Evolutionary conservation across 2,888 invertebrate species (phyloP).

Genomic region (Sesia apiformis): DNA sequence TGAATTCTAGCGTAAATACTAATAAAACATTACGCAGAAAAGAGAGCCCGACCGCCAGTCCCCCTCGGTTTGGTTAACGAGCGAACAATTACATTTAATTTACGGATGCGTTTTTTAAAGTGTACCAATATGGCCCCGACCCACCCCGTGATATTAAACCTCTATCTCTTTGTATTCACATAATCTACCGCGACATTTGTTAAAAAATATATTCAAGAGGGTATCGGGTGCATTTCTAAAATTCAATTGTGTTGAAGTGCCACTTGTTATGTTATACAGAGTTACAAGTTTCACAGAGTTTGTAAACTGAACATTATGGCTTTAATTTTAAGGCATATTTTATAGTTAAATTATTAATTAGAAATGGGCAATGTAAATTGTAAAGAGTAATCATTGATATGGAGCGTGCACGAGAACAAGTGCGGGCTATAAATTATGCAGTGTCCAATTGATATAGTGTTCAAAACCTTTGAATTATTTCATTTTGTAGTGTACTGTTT

Average conservation of each 20-base stretch:
- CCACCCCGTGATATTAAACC: conserved; percentile 36
- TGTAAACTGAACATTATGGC: background rate
- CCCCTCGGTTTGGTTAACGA: conserved; percentile 53
- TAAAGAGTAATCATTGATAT: conserved; percentile 8
- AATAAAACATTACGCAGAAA: conserved; percentile 4
- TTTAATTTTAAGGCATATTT: background rate
- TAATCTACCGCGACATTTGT: conserved; percentile 68
- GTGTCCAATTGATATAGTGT: background rate
- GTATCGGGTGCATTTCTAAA: conserved; percentile 53
- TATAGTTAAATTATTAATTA: background rate
- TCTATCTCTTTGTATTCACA: conserved; percentile 30
- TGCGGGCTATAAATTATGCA: conserved; percentile 20
- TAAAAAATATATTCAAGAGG: conserved; percentile 63
- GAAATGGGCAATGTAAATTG: conserved; percentile 15
- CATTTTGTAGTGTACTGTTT: background rate
- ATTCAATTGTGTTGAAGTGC: conserved; percentile 59
- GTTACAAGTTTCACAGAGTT: background rate
- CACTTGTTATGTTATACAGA: conserved; percentile 34
- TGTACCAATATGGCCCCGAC: conserved; percentile 50
- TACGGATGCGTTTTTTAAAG: conserved; percentile 68
- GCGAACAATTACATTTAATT: conserved; percentile 75
- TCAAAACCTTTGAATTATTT: background rate
- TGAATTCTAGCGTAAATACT: background rate
- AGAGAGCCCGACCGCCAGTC: conserved; percentile 15
- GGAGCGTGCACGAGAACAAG: conserved; percentile 18